Evolutionary conservation across 2,888 invertebrate genomes (phyloP).

Genomic region (Aphodius sticticus): DNA sequence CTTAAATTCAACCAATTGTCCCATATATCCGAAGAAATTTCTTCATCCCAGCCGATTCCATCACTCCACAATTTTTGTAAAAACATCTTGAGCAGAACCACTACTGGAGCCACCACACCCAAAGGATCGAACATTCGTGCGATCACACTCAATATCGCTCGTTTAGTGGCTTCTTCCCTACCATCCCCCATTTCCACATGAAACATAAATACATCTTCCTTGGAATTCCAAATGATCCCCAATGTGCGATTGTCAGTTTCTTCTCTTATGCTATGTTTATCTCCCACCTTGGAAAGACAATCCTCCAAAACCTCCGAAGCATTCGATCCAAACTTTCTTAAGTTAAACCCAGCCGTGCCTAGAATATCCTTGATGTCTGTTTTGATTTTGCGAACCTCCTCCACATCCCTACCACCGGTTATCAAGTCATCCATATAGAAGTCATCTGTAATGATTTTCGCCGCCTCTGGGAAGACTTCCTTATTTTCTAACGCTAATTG

Average conservation of each 20-base stretch:
- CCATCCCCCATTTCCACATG: no score
- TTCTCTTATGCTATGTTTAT: constrained; percentile 5
- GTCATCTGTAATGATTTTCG: constrained; percentile 12
- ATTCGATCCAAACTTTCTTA: constrained; percentile 13
- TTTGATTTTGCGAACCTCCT: constrained; percentile 7
- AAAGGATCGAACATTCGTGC: no score
- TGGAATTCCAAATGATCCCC: no score
- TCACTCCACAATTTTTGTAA: no score
- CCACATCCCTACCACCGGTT: constrained; percentile 1
- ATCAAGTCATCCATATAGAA: constrained; percentile 20
- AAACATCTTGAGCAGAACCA: no score
- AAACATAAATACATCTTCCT: no score
- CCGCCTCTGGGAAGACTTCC: background rate
- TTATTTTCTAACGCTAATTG: constrained; percentile 11
- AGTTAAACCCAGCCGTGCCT: constrained; percentile 9
- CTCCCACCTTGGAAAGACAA: background rate
- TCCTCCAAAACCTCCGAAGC: background rate
- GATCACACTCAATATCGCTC: no score
- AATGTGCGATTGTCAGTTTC: constrained; percentile 15
- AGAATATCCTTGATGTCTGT: constrained; percentile 7
- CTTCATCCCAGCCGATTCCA: no score
- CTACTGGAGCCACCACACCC: no score
- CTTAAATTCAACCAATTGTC: no score
- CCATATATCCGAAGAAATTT: no score
- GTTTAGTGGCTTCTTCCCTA: no score